phyloP scores from a whole-genome alignment of 2,797 vertebrate species.

The Pteronotus mesoamericanus region DNA sequence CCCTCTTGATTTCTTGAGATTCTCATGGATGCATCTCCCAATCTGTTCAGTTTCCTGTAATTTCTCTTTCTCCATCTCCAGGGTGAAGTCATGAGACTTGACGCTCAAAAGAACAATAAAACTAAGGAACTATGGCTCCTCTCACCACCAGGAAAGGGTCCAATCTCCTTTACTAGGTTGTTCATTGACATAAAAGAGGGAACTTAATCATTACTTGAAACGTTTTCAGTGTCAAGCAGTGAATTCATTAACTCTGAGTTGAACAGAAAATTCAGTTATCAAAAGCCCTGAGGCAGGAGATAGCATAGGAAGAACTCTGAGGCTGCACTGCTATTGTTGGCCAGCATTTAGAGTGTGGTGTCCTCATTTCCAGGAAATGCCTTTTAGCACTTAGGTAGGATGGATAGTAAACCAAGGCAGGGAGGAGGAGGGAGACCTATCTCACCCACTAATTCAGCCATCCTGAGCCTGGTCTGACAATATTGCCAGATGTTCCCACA shows the following conservation, averaged over 20 bases:
- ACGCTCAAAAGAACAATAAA: background rate
- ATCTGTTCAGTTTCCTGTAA: background rate
- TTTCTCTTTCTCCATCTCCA: background rate
- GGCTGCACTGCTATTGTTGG: too few species aligned
- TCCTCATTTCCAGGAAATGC: too few species aligned
- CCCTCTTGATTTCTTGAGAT: background rate
- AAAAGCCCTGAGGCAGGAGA: background rate
- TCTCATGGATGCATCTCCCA: background rate
- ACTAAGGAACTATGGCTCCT: background rate
- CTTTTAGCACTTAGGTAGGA: too few species aligned
- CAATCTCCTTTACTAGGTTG: background rate
- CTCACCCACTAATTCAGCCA: too few species aligned
- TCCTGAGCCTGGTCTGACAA: too few species aligned
- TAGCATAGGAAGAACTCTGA: too few species aligned
- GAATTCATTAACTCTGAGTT: constrained; percentile 2
- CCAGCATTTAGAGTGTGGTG: too few species aligned
- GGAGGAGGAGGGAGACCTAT: too few species aligned
- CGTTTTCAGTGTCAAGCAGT: background rate
- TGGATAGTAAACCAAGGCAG: too few species aligned
- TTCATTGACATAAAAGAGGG: background rate
- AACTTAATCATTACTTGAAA: background rate
- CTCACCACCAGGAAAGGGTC: background rate
- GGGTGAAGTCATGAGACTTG: background rate
- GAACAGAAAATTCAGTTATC: background rate
- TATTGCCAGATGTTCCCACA: too few species aligned